Percentiles rank a stretch among this genome's conserved stretches.
phyloP scores from a whole-genome alignment of 2,797 vertebrate species.

The Phoeniculus purpureus region DNA sequence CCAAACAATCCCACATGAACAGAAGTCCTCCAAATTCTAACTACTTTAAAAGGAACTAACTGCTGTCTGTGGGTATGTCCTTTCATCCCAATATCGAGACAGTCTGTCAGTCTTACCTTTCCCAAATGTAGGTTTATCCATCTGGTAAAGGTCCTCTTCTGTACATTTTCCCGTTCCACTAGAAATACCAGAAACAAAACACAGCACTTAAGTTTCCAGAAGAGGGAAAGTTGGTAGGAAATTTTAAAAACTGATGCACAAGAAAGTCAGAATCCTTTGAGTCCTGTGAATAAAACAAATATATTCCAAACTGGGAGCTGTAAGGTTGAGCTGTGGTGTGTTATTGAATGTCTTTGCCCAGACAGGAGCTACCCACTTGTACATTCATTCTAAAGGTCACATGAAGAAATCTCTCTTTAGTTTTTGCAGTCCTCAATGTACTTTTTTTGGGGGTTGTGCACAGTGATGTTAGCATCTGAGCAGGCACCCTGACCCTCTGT shows the following conservation, averaged over 20 bases:
- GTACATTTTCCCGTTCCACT: conserved; percentile 94
- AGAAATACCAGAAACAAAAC: conserved; percentile 79
- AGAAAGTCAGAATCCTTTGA: neutral
- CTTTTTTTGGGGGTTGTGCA: neutral
- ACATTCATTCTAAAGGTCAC: neutral
- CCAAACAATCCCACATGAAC: neutral
- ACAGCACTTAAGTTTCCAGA: neutral
- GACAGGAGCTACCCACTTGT: neutral
- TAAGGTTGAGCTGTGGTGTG: neutral
- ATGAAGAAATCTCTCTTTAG: neutral
- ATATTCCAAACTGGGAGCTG: neutral
- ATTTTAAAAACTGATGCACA: neutral
- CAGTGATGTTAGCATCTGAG: neutral
- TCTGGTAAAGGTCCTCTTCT: conserved; percentile 97
- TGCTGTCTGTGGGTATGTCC: neutral
- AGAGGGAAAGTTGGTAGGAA: neutral
- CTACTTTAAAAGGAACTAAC: neutral
- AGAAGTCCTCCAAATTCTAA: neutral
- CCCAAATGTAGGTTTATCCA: conserved; percentile 98
- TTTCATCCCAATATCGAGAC: neutral
- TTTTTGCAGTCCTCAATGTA: neutral
- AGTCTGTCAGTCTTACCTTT: conserved; percentile 81
- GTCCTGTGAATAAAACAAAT: neutral
- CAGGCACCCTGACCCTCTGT: neutral
- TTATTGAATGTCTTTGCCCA: neutral